phyloP scores from a whole-genome alignment of 92 coral and sea anemone genomes.

The Porites evermanni region DNA sequence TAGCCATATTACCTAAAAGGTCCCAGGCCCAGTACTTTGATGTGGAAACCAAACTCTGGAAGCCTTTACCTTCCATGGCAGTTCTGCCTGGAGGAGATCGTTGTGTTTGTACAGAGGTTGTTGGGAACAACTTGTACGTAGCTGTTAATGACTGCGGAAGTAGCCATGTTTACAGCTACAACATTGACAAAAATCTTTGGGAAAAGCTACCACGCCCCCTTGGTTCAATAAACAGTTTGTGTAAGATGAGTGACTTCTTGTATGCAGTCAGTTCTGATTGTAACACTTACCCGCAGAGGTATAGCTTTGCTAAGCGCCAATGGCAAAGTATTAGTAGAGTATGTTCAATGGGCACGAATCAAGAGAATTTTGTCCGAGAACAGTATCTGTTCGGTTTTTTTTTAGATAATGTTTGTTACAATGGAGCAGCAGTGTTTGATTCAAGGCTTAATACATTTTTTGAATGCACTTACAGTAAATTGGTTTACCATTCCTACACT shows the following conservation, averaged over 20 bases:
- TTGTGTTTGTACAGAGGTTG: background rate
- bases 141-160: background rate
- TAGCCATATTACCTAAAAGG: slow-evolving; percentile 2
- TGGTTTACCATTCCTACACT: too few species aligned
- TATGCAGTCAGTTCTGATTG: slow-evolving; percentile 13
- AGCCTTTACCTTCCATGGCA: slow-evolving; percentile 1
- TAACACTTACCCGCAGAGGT: background rate
- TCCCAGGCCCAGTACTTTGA: background rate
- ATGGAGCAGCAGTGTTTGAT: slow-evolving; percentile 1
- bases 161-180: background rate
- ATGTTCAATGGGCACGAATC: background rate
- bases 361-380: too few species aligned
- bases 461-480: background rate
- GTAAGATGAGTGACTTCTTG: background rate
- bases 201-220: background rate
- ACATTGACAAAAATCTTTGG: slow-evolving; percentile 6
- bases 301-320: slow-evolving; percentile 1
- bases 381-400: too few species aligned
- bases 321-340: slow-evolving; percentile 4
- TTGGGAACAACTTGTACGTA: slow-evolving; percentile 14
- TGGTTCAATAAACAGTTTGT: background rate
- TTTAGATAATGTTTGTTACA: background rate
- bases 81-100: background rate
- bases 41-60: slow-evolving; percentile 3
- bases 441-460: background rate